These are phyloP conservation scores for Peromyscus leucopus DNA, from an alignment of 2,113 vertebrate species.

Conservation along the genomic window DNA sequence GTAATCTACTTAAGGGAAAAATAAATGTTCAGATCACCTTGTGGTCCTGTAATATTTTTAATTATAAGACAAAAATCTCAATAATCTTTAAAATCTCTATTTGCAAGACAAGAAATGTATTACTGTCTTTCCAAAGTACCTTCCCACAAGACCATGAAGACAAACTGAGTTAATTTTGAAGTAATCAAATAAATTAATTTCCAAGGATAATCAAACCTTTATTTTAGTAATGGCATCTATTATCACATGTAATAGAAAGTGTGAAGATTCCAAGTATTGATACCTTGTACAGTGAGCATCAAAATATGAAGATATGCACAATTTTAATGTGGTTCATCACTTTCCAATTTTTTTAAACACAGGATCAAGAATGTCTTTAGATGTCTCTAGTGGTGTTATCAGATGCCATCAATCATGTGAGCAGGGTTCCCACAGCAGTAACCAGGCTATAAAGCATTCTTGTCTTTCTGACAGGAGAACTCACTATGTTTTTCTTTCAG, in stretches of 20 bases:
- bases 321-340: background rate
- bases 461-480: background rate
- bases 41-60: constrained; percentile 19
- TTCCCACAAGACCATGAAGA: background rate
- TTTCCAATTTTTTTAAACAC: background rate
- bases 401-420: background rate
- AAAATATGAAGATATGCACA: background rate
- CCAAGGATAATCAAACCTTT: constrained; percentile 44
- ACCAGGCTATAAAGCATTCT: background rate
- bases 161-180: constrained; percentile 58
- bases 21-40: constrained; percentile 45
- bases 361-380: background rate
- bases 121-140: constrained; percentile 29
- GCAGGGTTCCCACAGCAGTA: background rate
- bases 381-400: background rate
- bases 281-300: background rate
- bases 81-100: constrained; percentile 45
- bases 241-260: constrained; percentile 47
- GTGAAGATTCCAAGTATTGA: constrained; percentile 17
- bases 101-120: constrained; percentile 60
- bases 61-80: constrained; percentile 36
- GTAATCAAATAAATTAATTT: background rate
- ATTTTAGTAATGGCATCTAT: constrained; percentile 16
- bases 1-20: constrained; percentile 12
- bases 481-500: constrained; percentile 33